Percentiles rank a stretch among this genome's conserved stretches.
Evolutionary conservation across 1,140 invertebrate species (phyloP).

Genomic region (Paramacrobiotus metropolitanus): DNA sequence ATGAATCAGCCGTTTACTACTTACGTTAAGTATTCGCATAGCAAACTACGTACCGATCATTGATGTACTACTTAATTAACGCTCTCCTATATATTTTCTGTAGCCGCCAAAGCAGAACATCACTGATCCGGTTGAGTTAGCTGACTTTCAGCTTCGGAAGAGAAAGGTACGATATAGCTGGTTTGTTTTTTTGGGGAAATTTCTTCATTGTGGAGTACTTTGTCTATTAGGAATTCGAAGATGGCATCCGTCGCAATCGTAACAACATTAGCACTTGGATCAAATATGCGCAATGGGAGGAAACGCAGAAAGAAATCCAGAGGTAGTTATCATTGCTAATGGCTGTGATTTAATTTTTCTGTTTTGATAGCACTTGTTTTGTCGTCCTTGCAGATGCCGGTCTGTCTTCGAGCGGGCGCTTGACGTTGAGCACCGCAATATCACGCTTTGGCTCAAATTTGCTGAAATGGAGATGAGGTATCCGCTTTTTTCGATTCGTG

Average conservation of each 20-base stretch:
- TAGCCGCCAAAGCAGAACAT: constrained; percentile 95
- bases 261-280: constrained; percentile 70
- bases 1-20: too few relatives aligned
- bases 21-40: too few relatives aligned
- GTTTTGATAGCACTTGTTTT: not conserved
- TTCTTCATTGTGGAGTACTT: not conserved
- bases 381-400: constrained; percentile 18
- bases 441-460: constrained; percentile 90
- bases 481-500: not conserved
- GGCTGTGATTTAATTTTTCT: not conserved
- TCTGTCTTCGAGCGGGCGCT: constrained; percentile 91
- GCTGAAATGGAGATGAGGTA: constrained; percentile 95
- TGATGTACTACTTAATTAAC: too few relatives aligned
- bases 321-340: constrained; percentile 18
- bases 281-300: constrained; percentile 98
- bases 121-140: constrained; percentile 88
- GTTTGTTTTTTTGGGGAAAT: not conserved
- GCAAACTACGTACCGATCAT: too few relatives aligned
- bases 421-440: constrained; percentile 75
- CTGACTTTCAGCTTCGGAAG: constrained; percentile 84
- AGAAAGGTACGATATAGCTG: constrained; percentile 32
- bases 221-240: constrained; percentile 70
- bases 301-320: constrained; percentile 87
- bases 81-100: too few relatives aligned
- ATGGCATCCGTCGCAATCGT: constrained; percentile 88